Evolutionary conservation across 2,888 invertebrate genomes (phyloP).

Genomic region (Paralinhomoeus sp.): DNA sequence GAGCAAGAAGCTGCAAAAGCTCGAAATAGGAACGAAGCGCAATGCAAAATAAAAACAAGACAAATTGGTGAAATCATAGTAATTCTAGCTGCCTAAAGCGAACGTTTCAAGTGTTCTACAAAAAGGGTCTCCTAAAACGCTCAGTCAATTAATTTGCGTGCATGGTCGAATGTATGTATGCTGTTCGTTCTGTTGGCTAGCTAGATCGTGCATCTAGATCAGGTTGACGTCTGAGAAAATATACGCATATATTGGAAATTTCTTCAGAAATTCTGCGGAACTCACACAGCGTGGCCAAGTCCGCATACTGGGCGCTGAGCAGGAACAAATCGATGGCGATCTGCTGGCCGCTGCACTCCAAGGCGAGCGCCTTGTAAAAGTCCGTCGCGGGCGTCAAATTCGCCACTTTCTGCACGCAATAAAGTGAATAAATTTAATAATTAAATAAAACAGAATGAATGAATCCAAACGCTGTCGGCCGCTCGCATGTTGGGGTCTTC

Average conservation of each 20-base stretch:
- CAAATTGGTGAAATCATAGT: no score
- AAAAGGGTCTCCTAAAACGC: neutral
- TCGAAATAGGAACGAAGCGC: no score
- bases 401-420: conserved; percentile 39
- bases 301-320: conserved; percentile 71
- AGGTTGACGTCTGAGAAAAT: no score
- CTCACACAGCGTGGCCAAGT: conserved; percentile 67
- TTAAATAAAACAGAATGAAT: neutral
- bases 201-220: no score
- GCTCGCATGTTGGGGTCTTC: conserved; percentile 66
- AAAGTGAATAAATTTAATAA: neutral
- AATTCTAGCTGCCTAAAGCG: no score
- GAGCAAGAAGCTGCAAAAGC: no score
- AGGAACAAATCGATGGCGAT: conserved; percentile 72
- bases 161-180: no score
- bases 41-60: no score
- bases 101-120: no score
- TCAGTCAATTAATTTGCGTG: no score
- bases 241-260: neutral
- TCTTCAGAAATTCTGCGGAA: conserved; percentile 1
- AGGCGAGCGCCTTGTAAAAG: conserved; percentile 79
- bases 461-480: conserved; percentile 13
- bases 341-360: conserved; percentile 89
- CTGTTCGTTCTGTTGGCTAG: no score
- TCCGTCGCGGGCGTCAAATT: conserved; percentile 83